Conservation (phyloP, 2,797 vertebrate genomes). For the Micromesistius poutassou region DNA sequence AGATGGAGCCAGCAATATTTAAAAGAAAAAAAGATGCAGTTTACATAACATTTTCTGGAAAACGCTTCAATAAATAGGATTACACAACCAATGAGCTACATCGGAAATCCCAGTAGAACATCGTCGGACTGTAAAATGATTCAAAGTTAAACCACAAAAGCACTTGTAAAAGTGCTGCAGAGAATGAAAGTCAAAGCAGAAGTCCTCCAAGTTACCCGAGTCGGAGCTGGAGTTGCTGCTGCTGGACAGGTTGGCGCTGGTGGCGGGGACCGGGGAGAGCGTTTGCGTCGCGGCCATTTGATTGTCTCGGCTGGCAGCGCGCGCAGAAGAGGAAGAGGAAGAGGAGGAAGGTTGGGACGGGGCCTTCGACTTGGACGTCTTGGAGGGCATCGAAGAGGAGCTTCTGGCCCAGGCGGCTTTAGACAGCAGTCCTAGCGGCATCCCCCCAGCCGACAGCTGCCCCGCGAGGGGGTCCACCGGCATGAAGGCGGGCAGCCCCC, state of each 20-base stretch:
- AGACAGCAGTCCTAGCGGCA: slow-evolving; percentile 63
- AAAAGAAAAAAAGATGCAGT: background rate
- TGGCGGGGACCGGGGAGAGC: slow-evolving; percentile 55
- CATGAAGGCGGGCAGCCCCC: slow-evolving; percentile 45
- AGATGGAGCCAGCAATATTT: slow-evolving; percentile 36
- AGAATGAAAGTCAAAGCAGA: slow-evolving; percentile 14
- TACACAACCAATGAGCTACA: background rate
- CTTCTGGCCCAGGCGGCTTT: slow-evolving; percentile 65
- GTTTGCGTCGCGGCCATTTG: slow-evolving; percentile 66
- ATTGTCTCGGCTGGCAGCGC: slow-evolving; percentile 66
- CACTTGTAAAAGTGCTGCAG: background rate
- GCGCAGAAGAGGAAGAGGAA: slow-evolving; percentile 15
- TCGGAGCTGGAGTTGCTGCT: slow-evolving; percentile 56
- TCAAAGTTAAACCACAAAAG: too few relatives aligned
- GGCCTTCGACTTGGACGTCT: slow-evolving; percentile 45
- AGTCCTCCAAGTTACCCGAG: slow-evolving; percentile 73
- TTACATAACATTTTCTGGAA: background rate
- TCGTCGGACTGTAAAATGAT: background rate
- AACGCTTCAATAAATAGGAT: background rate
- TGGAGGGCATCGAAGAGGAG: slow-evolving; percentile 46
- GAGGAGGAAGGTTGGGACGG: slow-evolving; percentile 38
- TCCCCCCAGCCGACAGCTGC: slow-evolving; percentile 47
- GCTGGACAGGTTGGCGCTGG: slow-evolving; percentile 53
- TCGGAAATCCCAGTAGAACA: background rate
- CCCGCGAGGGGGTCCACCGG: slow-evolving; percentile 57